Conservation (phyloP, 2,888 invertebrate genomes). For the Marasmarcha lunaedactyla region DNA sequence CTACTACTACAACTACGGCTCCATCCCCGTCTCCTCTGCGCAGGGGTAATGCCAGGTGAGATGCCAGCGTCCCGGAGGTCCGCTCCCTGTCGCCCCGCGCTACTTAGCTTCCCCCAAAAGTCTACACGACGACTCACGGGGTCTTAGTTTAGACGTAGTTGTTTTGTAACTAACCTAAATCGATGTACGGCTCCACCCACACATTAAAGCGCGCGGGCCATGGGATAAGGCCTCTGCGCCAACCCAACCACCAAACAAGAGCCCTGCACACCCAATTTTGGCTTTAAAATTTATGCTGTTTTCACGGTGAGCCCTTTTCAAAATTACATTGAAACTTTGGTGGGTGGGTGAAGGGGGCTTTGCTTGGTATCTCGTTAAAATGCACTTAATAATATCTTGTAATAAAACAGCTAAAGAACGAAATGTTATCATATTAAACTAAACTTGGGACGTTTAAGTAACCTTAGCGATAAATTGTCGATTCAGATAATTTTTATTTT, state of each 20-base stretch:
- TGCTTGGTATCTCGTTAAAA: conserved; percentile 67
- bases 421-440: too few species aligned
- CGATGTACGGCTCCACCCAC: not conserved
- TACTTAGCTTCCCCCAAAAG: conserved; percentile 11
- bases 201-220: conserved; percentile 46
- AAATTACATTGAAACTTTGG: conserved; percentile 53
- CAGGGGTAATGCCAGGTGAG: conserved; percentile 93
- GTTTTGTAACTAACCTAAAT: conserved; percentile 1
- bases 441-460: too few species aligned
- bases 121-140: not conserved
- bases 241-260: conserved; percentile 71
- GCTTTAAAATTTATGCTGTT: conserved; percentile 11
- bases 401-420: too few species aligned
- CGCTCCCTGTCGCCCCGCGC: conserved; percentile 61
- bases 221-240: conserved; percentile 64
- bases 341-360: conserved; percentile 72
- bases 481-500: too few species aligned
- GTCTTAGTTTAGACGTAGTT: not conserved
- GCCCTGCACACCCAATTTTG: conserved; percentile 64
- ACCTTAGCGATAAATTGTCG: too few species aligned
- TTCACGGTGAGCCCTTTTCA: conserved; percentile 19
- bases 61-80: conserved; percentile 70
- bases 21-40: conserved; percentile 89
- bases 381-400: too few species aligned
- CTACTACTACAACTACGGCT: conserved; percentile 92